Conservation (phyloP, 23 tunicate species). For the Ciona savignyi region DNA sequence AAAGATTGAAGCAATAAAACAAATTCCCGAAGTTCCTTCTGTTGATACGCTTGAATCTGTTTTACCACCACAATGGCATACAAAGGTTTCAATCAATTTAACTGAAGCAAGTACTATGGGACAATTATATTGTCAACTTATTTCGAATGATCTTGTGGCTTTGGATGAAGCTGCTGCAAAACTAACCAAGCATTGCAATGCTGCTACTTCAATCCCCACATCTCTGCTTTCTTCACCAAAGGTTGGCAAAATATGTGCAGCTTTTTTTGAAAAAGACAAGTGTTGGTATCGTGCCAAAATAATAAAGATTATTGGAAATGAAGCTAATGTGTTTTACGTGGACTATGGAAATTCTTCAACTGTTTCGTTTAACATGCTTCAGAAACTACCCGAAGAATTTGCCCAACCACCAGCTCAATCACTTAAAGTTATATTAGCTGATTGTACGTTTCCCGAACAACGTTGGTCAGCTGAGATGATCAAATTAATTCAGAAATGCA, state of each 20-base stretch:
- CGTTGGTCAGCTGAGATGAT: slow-evolving; percentile 2
- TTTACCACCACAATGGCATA: background rate
- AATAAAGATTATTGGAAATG: background rate
- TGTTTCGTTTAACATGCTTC: slow-evolving; percentile 12
- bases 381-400: slow-evolving; percentile 16
- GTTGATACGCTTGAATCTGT: background rate
- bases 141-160: slow-evolving; percentile 3
- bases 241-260: slow-evolving; percentile 17
- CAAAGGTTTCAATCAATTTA: background rate
- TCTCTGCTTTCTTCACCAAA: background rate
- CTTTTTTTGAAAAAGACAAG: slow-evolving; percentile 34
- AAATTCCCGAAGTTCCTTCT: background rate
- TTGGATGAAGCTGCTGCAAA: slow-evolving; percentile 2
- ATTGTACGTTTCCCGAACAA: background rate
- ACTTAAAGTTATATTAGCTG: slow-evolving; percentile 8
- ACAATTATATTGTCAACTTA: slow-evolving; percentile 16
- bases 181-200: slow-evolving; percentile 5
- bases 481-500: background rate
- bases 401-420: slow-evolving; percentile 21
- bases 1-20: background rate
- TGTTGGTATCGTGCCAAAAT: slow-evolving; percentile 59
- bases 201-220: too few relatives aligned
- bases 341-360: slow-evolving; percentile 39
- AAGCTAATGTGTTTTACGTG: slow-evolving; percentile 15
- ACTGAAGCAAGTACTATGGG: background rate